phyloP scores from a whole-genome alignment of 2,888 invertebrate genomes.

The Agrotis clavis region DNA sequence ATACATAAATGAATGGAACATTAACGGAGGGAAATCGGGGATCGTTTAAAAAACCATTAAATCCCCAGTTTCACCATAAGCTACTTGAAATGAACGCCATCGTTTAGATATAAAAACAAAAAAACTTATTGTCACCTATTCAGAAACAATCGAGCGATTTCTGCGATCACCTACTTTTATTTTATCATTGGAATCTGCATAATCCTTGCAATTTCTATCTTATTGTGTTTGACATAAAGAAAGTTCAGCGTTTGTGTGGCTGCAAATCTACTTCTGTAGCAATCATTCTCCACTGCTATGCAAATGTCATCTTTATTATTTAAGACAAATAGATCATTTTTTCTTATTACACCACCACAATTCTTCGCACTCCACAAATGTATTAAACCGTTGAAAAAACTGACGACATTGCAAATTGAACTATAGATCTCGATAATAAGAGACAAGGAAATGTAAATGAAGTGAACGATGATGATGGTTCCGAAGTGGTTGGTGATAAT shows the following conservation, averaged over 20 bases:
- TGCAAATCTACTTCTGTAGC: constrained; percentile 47
- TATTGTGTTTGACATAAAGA: constrained; percentile 54
- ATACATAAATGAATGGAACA: constrained; percentile 62
- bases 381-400: constrained; percentile 17
- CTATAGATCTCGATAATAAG: constrained; percentile 58
- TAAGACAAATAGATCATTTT: constrained; percentile 72
- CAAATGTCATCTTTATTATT: constrained; percentile 76
- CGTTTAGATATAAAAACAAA: constrained; percentile 79
- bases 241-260: constrained; percentile 11
- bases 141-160: constrained; percentile 86
- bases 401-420: constrained; percentile 50
- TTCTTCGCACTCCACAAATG: constrained; percentile 61
- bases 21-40: constrained; percentile 74
- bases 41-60: constrained; percentile 86
- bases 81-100: constrained; percentile 85
- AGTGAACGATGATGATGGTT: constrained; percentile 49
- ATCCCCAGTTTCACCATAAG: constrained; percentile 84
- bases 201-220: constrained; percentile 44
- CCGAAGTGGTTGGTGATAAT: constrained; percentile 78
- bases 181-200: not conserved
- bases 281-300: constrained; percentile 49
- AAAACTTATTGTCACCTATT: constrained; percentile 89
- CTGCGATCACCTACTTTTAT: constrained; percentile 70
- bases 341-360: constrained; percentile 69
- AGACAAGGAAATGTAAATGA: constrained; percentile 21